phyloP scores from a whole-genome alignment of 2,888 invertebrate genomes.

The Epicampocera succincta region DNA sequence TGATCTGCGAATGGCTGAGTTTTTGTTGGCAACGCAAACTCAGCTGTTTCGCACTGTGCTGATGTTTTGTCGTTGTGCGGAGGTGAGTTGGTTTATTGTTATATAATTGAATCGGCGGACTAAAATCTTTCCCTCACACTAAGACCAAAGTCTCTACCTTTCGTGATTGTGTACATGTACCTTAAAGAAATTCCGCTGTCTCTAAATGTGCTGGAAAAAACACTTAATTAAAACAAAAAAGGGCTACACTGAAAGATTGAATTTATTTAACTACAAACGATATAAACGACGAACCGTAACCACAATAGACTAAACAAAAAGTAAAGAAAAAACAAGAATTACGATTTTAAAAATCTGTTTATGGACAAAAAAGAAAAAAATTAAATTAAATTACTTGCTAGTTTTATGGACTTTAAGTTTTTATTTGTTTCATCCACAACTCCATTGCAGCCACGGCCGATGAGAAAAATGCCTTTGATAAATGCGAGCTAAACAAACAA shows the following conservation, averaged over 20 bases:
- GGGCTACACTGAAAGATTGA: conserved; percentile 53
- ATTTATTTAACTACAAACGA: conserved; percentile 60
- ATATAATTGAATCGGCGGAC: too few relatives aligned
- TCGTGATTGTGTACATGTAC: too few relatives aligned
- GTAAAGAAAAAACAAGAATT: not conserved
- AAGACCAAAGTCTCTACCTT: too few relatives aligned
- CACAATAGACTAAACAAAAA: conserved; percentile 62
- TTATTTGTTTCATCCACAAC: conserved; percentile 44
- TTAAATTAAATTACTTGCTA: conserved; percentile 63
- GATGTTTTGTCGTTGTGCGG: too few relatives aligned
- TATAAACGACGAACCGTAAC: conserved; percentile 47
- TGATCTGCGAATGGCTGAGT: too few relatives aligned
- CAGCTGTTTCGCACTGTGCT: too few relatives aligned
- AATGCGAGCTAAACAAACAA: conserved; percentile 38
- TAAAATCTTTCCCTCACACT: too few relatives aligned
- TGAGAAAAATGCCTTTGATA: conserved; percentile 51
- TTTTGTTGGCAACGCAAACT: too few relatives aligned
- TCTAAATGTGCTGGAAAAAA: not conserved
- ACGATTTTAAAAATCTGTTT: conserved; percentile 29
- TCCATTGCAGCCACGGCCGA: conserved; percentile 15
- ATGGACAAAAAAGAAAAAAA: conserved; percentile 17
- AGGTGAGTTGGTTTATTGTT: too few relatives aligned
- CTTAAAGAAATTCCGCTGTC: too few relatives aligned
- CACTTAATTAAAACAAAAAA: conserved; percentile 20
- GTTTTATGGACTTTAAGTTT: conserved; percentile 57